A percentile compares a stretch with the other conserved stretches of the same genome.
phyloP scores from a whole-genome alignment of 1,140 invertebrate genomes.

The Triops longicaudatus region DNA sequence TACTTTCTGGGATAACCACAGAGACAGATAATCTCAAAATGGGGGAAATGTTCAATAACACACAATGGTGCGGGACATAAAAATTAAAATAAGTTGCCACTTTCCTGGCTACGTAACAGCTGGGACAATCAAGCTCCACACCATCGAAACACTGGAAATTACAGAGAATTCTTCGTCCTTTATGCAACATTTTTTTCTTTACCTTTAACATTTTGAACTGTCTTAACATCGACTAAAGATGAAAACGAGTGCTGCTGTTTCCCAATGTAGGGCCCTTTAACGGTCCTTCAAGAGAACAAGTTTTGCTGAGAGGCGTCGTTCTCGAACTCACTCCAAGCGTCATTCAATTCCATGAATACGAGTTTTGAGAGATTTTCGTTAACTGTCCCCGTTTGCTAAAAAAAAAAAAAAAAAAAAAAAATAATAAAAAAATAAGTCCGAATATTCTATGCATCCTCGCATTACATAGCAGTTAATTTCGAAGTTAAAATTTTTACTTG shows the following conservation, averaged over 20 bases:
- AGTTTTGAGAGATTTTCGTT: slow-evolving; percentile 89
- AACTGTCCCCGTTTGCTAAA: slow-evolving; percentile 77
- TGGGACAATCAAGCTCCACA: not conserved
- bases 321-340: slow-evolving; percentile 97
- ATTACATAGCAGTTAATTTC: not conserved
- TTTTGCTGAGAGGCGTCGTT: slow-evolving; percentile 77
- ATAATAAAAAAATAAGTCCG: slow-evolving; percentile 21
- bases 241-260: slow-evolving; percentile 1
- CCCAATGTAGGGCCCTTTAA: not conserved
- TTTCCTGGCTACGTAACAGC: not conserved
- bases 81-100: not conserved
- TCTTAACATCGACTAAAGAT: not conserved
- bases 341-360: slow-evolving; percentile 98
- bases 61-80: not conserved
- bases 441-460: too few species aligned
- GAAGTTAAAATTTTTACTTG: not conserved
- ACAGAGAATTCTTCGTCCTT: not conserved
- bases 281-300: slow-evolving; percentile 49
- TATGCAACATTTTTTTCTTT: not conserved
- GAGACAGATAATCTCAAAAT: slow-evolving; percentile 3
- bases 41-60: not conserved
- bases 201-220: not conserved
- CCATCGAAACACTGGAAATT: not conserved
- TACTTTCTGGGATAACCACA: slow-evolving; percentile 1
- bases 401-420: slow-evolving; percentile 33